Evolutionary conservation across 1,140 invertebrate species (phyloP).

Genomic region (Zaprionus tsacasi): DNA sequence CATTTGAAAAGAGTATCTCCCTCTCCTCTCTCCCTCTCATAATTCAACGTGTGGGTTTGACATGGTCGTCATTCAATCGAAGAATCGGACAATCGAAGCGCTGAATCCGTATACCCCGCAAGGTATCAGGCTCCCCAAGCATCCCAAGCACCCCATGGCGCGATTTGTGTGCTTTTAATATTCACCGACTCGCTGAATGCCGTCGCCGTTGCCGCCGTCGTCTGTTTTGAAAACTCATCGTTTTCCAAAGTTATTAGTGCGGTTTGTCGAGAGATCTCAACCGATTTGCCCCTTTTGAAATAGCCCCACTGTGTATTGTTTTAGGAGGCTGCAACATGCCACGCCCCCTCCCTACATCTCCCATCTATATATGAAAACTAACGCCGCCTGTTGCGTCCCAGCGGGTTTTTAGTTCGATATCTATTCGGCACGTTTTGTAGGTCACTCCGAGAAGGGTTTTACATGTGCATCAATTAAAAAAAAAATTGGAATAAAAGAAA

Average conservation of each 20-base stretch:
- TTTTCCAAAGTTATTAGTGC: constrained; percentile 74
- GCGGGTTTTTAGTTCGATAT: constrained; percentile 60
- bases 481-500: constrained; percentile 36
- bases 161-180: constrained; percentile 80
- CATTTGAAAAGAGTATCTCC: constrained; percentile 31
- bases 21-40: constrained; percentile 1
- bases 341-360: no score
- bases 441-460: constrained; percentile 48
- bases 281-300: constrained; percentile 35
- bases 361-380: neutral
- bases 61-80: constrained; percentile 49
- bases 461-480: constrained; percentile 77
- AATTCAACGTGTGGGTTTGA: constrained; percentile 70
- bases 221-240: constrained; percentile 76
- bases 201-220: constrained; percentile 21
- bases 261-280: constrained; percentile 36
- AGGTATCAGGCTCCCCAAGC: constrained; percentile 8
- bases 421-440: constrained; percentile 61
- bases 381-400: constrained; percentile 73
- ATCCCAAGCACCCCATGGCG: constrained; percentile 70
- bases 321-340: constrained; percentile 27
- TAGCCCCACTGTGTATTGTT: constrained; percentile 38
- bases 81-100: constrained; percentile 13
- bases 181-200: constrained; percentile 61
- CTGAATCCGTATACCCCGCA: neutral